Percentiles rank a stretch among this genome's conserved stretches.
These are phyloP conservation scores for Hylomyscus alleni DNA, from an alignment of 2,797 vertebrate species.

Conservation along the genomic window DNA sequence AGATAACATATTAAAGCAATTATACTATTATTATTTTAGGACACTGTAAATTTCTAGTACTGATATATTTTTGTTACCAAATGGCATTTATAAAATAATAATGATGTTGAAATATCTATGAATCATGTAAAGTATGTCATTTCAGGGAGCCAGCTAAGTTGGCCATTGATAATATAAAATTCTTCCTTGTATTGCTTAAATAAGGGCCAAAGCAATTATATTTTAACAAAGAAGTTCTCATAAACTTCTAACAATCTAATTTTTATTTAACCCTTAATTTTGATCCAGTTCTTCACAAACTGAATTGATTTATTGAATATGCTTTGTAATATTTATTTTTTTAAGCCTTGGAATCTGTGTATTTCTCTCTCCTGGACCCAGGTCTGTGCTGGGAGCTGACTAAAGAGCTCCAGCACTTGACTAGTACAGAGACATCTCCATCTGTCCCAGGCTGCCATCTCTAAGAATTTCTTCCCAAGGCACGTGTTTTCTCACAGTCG, in stretches of 20 bases:
- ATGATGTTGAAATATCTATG: slow-evolving; percentile 90
- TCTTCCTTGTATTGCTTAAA: slow-evolving; percentile 83
- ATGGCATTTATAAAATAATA: slow-evolving; percentile 92
- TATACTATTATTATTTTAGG: slow-evolving; percentile 90
- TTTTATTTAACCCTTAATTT: slow-evolving; percentile 61
- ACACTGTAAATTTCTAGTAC: slow-evolving; percentile 88
- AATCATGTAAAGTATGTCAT: slow-evolving; percentile 88
- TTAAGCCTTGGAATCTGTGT: background rate
- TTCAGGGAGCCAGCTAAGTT: slow-evolving; percentile 83
- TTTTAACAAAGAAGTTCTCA: slow-evolving; percentile 62
- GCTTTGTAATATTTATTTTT: background rate
- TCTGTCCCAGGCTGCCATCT: background rate
- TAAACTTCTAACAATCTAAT: slow-evolving; percentile 53
- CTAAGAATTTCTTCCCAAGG: background rate
- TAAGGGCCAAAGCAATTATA: slow-evolving; percentile 70
- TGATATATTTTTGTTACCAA: slow-evolving; percentile 86
- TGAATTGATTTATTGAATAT: background rate
- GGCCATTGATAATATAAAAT: slow-evolving; percentile 84
- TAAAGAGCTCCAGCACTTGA: background rate
- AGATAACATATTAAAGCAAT: slow-evolving; percentile 91
- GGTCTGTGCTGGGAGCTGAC: background rate
- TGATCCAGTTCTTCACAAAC: background rate
- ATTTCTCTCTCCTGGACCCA: background rate
- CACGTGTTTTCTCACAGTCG: background rate
- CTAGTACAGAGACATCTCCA: background rate